Base-by-base conservation (phyloP, 2,888 invertebrate species). In the Agriopis leucophaearia region DNA sequence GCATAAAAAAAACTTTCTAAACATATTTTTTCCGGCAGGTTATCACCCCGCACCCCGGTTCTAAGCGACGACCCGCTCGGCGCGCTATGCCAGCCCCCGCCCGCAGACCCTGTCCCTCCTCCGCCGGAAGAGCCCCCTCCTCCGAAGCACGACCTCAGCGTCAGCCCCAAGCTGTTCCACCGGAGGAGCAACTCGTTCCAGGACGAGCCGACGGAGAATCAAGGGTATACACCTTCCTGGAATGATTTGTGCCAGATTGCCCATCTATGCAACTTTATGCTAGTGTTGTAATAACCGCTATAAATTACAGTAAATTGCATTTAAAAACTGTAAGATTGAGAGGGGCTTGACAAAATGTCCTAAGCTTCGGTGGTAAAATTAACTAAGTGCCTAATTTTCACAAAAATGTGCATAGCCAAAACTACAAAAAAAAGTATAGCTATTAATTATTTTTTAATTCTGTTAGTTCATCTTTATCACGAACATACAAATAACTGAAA, bases 41-140 rank as follows among this genome's bases (percentile, higher is more conserved):
- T 96, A 56, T 96, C 97, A 0, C 96, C 96, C 44, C 95, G 98
- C 65, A 98, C 98, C 3, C 97, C 98, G 0, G 98, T 99, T 0
- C 97, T 98, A 0, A 96, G 97, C 82, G 98, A 98, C 88, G 99
- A 99, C 91, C 99, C 99, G 0, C 92, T 99, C 27, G 99, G 98
- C 8, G 98, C 98, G 6, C 93, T 98, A 1, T 88, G 94, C 65
- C 63, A 47, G 92, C 83, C 81, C 18, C 76, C 73, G 38, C 73
- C 58, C 9, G 62, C 70, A 8, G 74, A 67, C 13, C 75, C 78
- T 10, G 64, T 80, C 9, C 74, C 81, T 36, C 74, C 70, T 63
- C 70, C 76, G 13, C 60, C 73, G 12, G 78, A 80, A 60, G 80
- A 82, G 47, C 85, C 87, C 1, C 77, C 81, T 7, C 84, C 80